A percentile compares a stretch with the other conserved stretches of the same genome.
Conservation (phyloP, 2,113 vertebrate species). For the Leucopsar rothschildi region DNA sequence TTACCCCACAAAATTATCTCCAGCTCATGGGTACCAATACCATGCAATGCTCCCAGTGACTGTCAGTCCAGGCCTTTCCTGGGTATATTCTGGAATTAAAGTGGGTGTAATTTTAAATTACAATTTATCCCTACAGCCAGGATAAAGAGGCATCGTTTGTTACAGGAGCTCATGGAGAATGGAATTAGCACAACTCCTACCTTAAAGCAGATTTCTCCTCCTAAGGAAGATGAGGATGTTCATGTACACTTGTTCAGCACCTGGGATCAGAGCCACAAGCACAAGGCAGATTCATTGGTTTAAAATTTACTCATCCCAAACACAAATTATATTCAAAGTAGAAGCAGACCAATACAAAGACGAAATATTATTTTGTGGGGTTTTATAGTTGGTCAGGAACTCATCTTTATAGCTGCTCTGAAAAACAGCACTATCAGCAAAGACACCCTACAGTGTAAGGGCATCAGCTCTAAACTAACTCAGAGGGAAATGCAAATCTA, state of each 20-base stretch:
- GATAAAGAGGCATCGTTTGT: not conserved
- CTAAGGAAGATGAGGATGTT: not conserved
- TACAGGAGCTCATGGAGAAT: not conserved
- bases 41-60: too few relatives aligned
- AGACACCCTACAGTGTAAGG: constrained; percentile 31
- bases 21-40: not conserved
- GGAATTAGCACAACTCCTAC: not conserved
- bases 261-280: not conserved
- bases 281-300: not conserved
- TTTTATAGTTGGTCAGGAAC: constrained; percentile 8
- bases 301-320: not conserved
- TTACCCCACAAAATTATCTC: not conserved
- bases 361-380: not conserved
- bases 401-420: constrained; percentile 16
- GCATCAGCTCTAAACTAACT: constrained; percentile 55
- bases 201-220: not conserved
- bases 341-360: not conserved
- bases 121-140: not conserved
- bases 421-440: constrained; percentile 46
- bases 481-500: constrained; percentile 56
- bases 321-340: not conserved
- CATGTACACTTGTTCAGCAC: not conserved
- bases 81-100: not conserved
- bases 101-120: too few relatives aligned
- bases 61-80: not conserved